These are phyloP conservation scores for Nephrotoma appendiculata DNA, from an alignment of 2,888 invertebrate genomes.

Conservation along the genomic window DNA sequence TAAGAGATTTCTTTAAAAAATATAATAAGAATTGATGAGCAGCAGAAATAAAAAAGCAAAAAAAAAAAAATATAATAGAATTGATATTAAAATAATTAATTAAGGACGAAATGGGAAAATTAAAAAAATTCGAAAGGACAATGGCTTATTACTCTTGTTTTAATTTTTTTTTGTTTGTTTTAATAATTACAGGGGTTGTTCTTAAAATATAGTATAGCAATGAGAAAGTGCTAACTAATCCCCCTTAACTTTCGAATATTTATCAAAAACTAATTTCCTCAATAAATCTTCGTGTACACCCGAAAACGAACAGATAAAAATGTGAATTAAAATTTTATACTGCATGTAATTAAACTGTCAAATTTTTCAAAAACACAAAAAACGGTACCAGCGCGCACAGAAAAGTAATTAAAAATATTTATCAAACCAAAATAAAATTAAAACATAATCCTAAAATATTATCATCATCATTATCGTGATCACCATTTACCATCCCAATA, in stretches of 20 bases:
- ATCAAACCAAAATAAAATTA: not conserved
- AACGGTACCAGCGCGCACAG: not conserved
- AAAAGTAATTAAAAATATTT: not conserved
- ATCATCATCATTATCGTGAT: not conserved
- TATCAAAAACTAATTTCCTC: not conserved
- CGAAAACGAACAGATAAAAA: not conserved
- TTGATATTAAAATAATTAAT: not conserved
- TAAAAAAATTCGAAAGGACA: not conserved
- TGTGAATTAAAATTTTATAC: not conserved
- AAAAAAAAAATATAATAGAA: not conserved
- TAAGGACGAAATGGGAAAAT: not conserved
- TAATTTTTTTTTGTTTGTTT: not conserved
- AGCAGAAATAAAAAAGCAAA: not conserved
- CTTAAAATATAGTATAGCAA: not conserved
- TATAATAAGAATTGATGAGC: not conserved
- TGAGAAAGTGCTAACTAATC: not conserved
- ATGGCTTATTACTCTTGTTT: not conserved
- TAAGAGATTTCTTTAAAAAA: not conserved
- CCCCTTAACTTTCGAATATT: not conserved
- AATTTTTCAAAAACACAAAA: not conserved
- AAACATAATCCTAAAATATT: not conserved
- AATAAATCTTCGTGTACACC: not conserved
- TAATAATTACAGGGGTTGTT: not conserved
- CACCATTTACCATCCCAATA: not conserved
- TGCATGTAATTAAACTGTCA: not conserved